Evolutionary conservation across 2,888 invertebrate species (phyloP), one percentile per base, ranked within the genome.

Genomic region (Chromoteleia sp.): DNA sequence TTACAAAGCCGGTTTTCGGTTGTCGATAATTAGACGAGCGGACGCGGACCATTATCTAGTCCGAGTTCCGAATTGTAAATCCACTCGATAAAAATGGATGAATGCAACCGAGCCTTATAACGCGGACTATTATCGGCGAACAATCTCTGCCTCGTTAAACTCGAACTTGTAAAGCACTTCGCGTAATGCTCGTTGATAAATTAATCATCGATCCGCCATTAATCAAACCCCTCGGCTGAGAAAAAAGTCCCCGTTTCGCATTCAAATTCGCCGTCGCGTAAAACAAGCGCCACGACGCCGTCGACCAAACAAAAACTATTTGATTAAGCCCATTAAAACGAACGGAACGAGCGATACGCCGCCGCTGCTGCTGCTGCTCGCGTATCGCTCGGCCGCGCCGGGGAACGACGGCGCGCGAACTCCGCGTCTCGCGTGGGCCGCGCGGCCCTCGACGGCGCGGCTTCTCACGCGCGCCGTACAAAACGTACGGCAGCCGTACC

Each of bases 401-500:
- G n/a, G n/a, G n/a, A n/a, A n/a, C n/a, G n/a, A n/a, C n/a, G n/a
- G n/a, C n/a, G n/a, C n/a, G n/a, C n/a, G n/a, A n/a, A n/a, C n/a
- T n/a, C n/a, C n/a, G n/a, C n/a, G n/a, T n/a, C n/a, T n/a, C n/a
- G n/a, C n/a, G n/a, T n/a, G n/a, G n/a, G n/a, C n/a, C 12, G 48
- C 70, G 21, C 48, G 52, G 36, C 25, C 30, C 52, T 19, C 21
- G 14, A 25, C 45, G 82, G 83, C 84, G 84, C 84, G 84, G 84
- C 83, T 86, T 85, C 85, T 86, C 86, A 86, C 86, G 33, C 25
- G 65, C 21, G 39, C 25, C 25, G 3, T 4, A 4, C 25, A 43
- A 70, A 75, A 74, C 45, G 68, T 78, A 70, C 48, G 58, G 25
- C 25, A 68, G 74, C 52, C 45, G 61, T 70, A 58, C 56, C 63